Base-by-base conservation (phyloP, 2,113 vertebrate genomes). In the Coryphaenoides rupestris region DNA sequence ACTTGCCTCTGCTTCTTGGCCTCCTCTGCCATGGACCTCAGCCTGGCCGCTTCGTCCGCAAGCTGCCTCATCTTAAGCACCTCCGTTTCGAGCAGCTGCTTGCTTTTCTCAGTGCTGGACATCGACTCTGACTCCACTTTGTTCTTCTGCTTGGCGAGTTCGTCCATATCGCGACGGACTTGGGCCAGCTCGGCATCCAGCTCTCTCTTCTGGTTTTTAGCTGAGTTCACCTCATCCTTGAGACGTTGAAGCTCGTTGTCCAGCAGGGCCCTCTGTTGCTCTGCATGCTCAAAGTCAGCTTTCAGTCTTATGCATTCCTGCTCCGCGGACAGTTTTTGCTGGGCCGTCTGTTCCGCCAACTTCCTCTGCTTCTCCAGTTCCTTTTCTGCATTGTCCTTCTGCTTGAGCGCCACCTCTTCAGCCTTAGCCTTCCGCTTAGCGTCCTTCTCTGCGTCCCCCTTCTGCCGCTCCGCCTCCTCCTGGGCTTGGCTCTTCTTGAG, bases 401-500 rank as follows among this genome's bases (percentile, higher is more conserved):
- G 96, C 63, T 94, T 93, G 19, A 95, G 86, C 0, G 97, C 96
- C 0, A 91, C 83, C 13, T 96, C 94, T 73, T 98, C 96, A 0
- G 95, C 93, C 78, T 98, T 98, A 19, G 85, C 89, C 0, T 93
- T 91, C 71, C 91, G 93, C 72, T 94, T 92, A 0, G 97, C 92
- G 69, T 99, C 95, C 0, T 94, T 88, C 74, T 98, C 95, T 0
- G 96, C 97, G 0, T 93, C 94, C 5, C 92, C 90, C 60, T 98
- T 98, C 89, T 98, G 97, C 76, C 93, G 95, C 82, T 99, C 97
- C 0, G 97, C 97, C 19, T 96, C 95, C 0, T 96, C 94, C 72
- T 98, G 97, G 0, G 96, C 92, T 75, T 92, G 84, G 0, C 87
- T 86, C 86, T 98, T 99, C 78, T 94, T 93, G 72, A 94, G 94